phyloP scores from a whole-genome alignment of 2,888 invertebrate genomes.

The Bimastos eiseni region DNA sequence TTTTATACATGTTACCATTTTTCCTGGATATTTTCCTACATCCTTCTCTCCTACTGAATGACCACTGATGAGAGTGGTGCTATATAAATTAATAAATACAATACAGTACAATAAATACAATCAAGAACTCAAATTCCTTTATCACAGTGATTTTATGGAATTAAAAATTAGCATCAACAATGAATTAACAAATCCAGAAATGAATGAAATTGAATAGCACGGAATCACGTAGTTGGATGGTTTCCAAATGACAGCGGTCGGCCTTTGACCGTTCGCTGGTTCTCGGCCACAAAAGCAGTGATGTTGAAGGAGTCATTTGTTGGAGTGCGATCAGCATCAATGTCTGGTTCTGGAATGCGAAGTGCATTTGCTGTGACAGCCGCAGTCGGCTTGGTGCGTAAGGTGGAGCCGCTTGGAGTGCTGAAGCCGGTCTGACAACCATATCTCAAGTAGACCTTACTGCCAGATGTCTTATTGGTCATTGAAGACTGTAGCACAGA shows the following conservation, averaged over 20 bases:
- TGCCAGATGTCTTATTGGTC: neutral
- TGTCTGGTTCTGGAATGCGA: neutral
- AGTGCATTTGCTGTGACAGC: constrained; percentile 16
- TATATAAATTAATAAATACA: no score
- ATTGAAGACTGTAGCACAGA: neutral
- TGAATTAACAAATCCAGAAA: neutral
- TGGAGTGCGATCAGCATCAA: constrained; percentile 22
- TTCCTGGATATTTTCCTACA: no score
- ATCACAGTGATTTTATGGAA: neutral
- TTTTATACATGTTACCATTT: no score
- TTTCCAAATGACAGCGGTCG: constrained; percentile 7
- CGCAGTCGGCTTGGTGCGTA: neutral
- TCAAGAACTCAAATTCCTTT: neutral
- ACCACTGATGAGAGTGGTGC: no score
- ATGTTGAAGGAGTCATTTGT: constrained; percentile 14
- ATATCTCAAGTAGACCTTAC: constrained; percentile 2
- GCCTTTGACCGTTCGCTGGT: constrained; percentile 1
- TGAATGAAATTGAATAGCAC: neutral
- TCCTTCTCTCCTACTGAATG: no score
- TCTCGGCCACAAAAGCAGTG: neutral
- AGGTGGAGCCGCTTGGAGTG: neutral
- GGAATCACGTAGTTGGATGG: constrained; percentile 9
- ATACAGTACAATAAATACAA: no score
- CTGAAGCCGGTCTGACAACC: neutral
- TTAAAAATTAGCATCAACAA: neutral